Conservation (phyloP, 2,888 invertebrate genomes). For the Calephelis perditalis region DNA sequence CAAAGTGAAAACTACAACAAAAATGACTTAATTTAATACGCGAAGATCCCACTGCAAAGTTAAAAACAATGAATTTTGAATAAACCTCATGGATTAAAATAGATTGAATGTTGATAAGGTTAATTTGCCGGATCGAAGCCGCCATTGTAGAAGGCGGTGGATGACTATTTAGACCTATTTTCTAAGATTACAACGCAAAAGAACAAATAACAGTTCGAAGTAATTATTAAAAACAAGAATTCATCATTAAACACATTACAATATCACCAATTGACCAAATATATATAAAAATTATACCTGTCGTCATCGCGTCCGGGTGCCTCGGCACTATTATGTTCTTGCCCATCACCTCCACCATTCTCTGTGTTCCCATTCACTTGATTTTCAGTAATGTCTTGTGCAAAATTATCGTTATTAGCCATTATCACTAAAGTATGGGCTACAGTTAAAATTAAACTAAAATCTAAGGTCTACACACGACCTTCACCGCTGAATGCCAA, state of each 20-base stretch:
- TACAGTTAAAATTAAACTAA: slow-evolving; percentile 72
- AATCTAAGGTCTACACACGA: slow-evolving; percentile 67
- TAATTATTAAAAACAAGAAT: neutral
- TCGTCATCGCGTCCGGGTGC: slow-evolving; percentile 89
- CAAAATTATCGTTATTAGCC: slow-evolving; percentile 89
- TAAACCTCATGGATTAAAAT: slow-evolving; percentile 58
- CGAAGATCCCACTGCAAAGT: slow-evolving; percentile 56
- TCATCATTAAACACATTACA: neutral
- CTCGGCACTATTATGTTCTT: slow-evolving; percentile 86
- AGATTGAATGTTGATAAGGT: slow-evolving; percentile 60
- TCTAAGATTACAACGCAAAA: slow-evolving; percentile 40
- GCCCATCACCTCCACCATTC: slow-evolving; percentile 83
- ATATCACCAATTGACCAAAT: neutral
- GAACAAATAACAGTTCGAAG: neutral
- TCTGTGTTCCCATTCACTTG: slow-evolving; percentile 80
- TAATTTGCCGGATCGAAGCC: slow-evolving; percentile 65
- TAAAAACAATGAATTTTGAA: slow-evolving; percentile 66
- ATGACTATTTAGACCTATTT: slow-evolving; percentile 41
- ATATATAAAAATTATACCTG: slow-evolving; percentile 72
- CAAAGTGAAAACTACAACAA: slow-evolving; percentile 68
- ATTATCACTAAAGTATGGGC: slow-evolving; percentile 79
- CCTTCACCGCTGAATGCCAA: slow-evolving; percentile 74
- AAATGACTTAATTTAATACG: slow-evolving; percentile 47
- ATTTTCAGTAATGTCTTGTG: slow-evolving; percentile 86
- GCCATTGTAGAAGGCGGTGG: slow-evolving; percentile 62